These are phyloP conservation scores for Indicator indicator DNA, from an alignment of 2,113 vertebrate species.

Conservation along the genomic window DNA sequence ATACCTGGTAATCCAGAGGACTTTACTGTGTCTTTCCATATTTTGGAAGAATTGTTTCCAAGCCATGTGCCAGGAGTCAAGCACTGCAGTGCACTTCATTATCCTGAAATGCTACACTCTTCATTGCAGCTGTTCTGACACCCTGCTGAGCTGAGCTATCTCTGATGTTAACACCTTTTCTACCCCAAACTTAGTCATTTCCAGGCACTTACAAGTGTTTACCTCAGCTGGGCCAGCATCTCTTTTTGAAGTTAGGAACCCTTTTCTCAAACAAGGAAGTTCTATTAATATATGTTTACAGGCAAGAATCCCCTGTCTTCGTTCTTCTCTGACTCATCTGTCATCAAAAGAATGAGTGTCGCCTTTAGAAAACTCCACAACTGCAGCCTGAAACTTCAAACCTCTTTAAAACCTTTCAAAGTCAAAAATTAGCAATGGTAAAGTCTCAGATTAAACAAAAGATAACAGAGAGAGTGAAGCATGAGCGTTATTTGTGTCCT, in stretches of 20 bases:
- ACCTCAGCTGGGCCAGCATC: not conserved
- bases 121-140: not conserved
- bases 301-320: not conserved
- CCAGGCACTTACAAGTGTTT: constrained; percentile 13
- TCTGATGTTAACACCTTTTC: constrained; percentile 19
- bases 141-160: not conserved
- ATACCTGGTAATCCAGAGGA: not conserved
- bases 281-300: constrained; percentile 52
- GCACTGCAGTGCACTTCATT: not conserved
- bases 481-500: not conserved
- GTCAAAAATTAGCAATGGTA: not conserved
- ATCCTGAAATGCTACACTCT: not conserved
- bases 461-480: not conserved
- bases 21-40: not conserved
- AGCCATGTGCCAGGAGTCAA: not conserved
- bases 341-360: not conserved
- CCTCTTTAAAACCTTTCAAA: constrained; percentile 21
- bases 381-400: constrained; percentile 37
- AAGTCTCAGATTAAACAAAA: constrained; percentile 21
- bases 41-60: constrained; percentile 19
- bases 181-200: constrained; percentile 24
- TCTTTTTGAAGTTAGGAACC: constrained; percentile 28
- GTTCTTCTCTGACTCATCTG: constrained; percentile 50
- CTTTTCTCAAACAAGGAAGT: constrained; percentile 53
- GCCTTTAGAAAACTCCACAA: constrained; percentile 17